Evolutionary conservation across 2,113 vertebrate genomes (phyloP).

Genomic region (Osmerus mordax): DNA sequence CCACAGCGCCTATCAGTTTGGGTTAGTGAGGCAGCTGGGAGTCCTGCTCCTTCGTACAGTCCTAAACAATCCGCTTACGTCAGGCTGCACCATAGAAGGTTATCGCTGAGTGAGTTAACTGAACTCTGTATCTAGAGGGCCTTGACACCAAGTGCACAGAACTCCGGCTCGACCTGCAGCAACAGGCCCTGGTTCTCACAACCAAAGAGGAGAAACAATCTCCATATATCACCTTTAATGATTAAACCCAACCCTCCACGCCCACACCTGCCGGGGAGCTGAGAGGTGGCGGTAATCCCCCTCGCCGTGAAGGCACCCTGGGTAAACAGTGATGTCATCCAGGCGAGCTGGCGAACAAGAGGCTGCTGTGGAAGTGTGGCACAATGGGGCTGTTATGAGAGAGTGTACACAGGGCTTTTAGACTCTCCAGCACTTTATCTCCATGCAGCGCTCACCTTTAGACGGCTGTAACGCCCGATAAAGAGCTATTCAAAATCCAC

Average conservation of each 20-base stretch:
- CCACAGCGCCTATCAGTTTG: too few relatives aligned
- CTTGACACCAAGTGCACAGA: not conserved
- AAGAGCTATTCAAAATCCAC: too few relatives aligned
- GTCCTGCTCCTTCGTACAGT: too few relatives aligned
- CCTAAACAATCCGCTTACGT: too few relatives aligned
- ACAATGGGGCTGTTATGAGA: conserved; percentile 43
- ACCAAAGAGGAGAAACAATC: not conserved
- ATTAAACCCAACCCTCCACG: conserved; percentile 38
- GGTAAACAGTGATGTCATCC: conserved; percentile 61
- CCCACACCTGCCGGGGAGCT: conserved; percentile 38
- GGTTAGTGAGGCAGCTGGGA: too few relatives aligned
- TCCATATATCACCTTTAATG: conserved; percentile 45
- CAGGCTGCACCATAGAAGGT: too few relatives aligned
- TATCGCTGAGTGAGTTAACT: too few relatives aligned
- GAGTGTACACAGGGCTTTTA: conserved; percentile 32
- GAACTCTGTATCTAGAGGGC: not conserved
- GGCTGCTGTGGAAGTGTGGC: conserved; percentile 40
- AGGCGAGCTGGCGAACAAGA: conserved; percentile 40
- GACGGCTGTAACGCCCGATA: too few relatives aligned
- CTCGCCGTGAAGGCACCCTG: conserved; percentile 46
- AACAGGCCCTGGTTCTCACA: conserved; percentile 27
- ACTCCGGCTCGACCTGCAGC: conserved; percentile 30
- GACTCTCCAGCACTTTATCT: conserved; percentile 44
- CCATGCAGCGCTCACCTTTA: too few relatives aligned
- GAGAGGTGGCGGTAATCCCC: conserved; percentile 49